Conservation (phyloP, 2,797 vertebrate species). For the Ceyx erithaca region DNA sequence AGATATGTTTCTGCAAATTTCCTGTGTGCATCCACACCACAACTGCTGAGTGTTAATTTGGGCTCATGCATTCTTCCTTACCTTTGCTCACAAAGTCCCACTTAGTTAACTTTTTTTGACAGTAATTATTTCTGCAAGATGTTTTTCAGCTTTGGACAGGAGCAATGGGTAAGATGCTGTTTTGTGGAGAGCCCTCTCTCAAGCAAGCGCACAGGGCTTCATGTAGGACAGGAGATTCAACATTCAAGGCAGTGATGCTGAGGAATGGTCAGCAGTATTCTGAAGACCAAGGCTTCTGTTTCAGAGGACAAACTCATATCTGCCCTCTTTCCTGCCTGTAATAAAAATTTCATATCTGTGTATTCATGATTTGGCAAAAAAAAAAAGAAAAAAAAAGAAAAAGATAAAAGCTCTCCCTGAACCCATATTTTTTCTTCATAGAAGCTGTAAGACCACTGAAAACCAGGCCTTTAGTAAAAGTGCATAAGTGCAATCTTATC, state of each 20-base stretch:
- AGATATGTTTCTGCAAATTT: conserved; percentile 14
- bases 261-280: background rate
- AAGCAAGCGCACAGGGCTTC: background rate
- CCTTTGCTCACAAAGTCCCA: background rate
- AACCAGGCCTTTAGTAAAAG: background rate
- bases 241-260: fast-evolving
- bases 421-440: background rate
- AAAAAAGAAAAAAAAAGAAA: background rate
- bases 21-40: background rate
- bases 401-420: background rate
- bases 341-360: background rate
- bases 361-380: background rate
- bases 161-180: background rate
- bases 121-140: background rate
- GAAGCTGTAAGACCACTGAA: background rate
- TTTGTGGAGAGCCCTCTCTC: background rate
- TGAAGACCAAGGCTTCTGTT: background rate
- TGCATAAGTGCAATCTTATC: background rate
- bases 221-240: background rate
- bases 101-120: background rate
- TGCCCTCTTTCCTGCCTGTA: background rate
- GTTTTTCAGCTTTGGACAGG: background rate
- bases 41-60: background rate
- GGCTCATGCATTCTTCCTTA: background rate
- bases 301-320: background rate